Evolutionary conservation across 2,797 vertebrate genomes (phyloP).

Genomic region (Falco rusticolus): DNA sequence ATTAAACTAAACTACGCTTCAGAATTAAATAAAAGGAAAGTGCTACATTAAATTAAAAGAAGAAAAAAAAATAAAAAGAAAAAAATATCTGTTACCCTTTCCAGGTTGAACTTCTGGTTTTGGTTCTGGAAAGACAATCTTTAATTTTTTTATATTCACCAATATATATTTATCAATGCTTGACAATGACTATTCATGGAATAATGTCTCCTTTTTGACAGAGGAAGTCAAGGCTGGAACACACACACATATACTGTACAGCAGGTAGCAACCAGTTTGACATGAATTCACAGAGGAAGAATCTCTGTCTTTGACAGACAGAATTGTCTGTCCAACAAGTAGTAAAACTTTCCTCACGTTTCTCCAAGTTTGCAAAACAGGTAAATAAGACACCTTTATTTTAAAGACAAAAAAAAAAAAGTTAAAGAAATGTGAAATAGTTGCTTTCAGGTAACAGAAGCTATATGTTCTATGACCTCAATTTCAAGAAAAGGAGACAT

Average conservation of each 20-base stretch:
- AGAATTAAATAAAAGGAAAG: slow-evolving; percentile 50
- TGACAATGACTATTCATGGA: not conserved
- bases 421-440: not conserved
- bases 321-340: not conserved
- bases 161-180: not conserved
- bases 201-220: not conserved
- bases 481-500: not conserved
- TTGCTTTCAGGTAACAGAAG: not conserved
- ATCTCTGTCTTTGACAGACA: not conserved
- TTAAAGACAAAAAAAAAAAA: not conserved
- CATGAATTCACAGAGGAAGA: not conserved
- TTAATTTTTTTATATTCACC: not conserved
- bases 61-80: not conserved
- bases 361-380: not conserved
- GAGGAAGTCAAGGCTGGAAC: not conserved
- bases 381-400: not conserved
- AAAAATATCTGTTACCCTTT: not conserved
- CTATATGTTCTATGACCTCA: not conserved
- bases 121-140: not conserved
- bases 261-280: not conserved
- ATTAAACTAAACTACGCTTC: not conserved
- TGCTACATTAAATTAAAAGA: not conserved
- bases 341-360: not conserved
- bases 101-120: slow-evolving; percentile 11
- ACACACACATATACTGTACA: too few species aligned